These are phyloP conservation scores for Exephanes ischioxanthus DNA, from an alignment of 2,888 invertebrate genomes.

Conservation along the genomic window DNA sequence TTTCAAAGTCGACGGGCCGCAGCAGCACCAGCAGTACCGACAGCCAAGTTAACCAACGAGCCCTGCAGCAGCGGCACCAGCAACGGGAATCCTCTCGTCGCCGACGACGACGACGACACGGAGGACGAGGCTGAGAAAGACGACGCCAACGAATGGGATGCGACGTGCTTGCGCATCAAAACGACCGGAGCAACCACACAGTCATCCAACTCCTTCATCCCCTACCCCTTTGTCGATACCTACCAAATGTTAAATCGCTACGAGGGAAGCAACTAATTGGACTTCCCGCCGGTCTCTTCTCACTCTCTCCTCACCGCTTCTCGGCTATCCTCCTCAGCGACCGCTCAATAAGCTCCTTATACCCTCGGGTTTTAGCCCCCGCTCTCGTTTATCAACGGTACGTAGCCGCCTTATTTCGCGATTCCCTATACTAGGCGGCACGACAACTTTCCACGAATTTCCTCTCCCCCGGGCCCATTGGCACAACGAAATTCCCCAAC, in stretches of 20 bases:
- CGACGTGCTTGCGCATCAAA: slow-evolving; percentile 32
- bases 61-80: background rate
- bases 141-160: slow-evolving; percentile 29
- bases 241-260: slow-evolving; percentile 44
- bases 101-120: background rate
- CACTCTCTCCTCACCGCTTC: background rate
- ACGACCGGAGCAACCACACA: slow-evolving; percentile 61
- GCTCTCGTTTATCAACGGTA: background rate
- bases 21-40: slow-evolving; percentile 25
- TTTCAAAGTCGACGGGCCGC: slow-evolving; percentile 49
- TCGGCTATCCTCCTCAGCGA: background rate
- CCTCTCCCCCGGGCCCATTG: background rate
- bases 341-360: slow-evolving; percentile 15
- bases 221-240: slow-evolving; percentile 42
- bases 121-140: slow-evolving; percentile 28
- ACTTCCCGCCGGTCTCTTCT: background rate
- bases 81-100: slow-evolving; percentile 10
- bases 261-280: slow-evolving; percentile 41
- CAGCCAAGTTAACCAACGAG: too few relatives aligned
- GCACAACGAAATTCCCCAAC: too few relatives aligned
- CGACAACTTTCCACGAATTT: background rate
- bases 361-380: background rate
- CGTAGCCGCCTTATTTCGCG: background rate
- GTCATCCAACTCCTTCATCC: slow-evolving; percentile 56
- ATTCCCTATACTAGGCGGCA: background rate